Conservation (phyloP, 2,888 invertebrate species). For the Bombyx huttoni region DNA sequence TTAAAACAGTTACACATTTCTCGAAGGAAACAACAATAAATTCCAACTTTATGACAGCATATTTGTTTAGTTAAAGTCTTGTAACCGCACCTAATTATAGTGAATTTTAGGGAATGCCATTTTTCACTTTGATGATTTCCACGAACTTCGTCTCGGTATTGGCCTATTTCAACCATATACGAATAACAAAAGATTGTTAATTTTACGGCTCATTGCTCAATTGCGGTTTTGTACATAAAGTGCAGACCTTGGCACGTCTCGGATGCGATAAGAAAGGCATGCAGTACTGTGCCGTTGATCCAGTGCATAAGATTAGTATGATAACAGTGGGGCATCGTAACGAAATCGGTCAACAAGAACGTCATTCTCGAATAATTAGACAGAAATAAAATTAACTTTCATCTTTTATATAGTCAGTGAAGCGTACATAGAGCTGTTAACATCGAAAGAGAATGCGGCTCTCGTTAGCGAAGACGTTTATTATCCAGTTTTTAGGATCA, state of each 20-base stretch:
- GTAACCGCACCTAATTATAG: not conserved
- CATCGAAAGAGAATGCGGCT: not conserved
- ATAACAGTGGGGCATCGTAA: conserved; percentile 23
- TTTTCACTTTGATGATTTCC: not conserved
- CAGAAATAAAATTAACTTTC: not conserved
- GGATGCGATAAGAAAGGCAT: conserved; percentile 37
- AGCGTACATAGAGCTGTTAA: no score
- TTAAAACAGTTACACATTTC: not conserved
- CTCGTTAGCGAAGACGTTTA: not conserved
- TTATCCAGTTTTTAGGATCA: not conserved
- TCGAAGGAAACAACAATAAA: conserved; percentile 11
- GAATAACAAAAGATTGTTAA: not conserved
- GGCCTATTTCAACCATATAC: not conserved
- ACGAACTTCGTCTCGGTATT: not conserved
- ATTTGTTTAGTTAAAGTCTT: not conserved
- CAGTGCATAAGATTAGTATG: conserved; percentile 43
- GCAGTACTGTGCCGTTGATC: conserved; percentile 17
- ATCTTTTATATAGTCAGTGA: not conserved
- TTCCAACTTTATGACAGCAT: conserved; percentile 7
- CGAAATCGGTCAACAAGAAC: conserved; percentile 20
- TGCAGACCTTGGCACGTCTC: conserved; percentile 33
- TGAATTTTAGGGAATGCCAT: not conserved
- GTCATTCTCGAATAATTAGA: not conserved
- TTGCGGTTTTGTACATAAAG: not conserved
- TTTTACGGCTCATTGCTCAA: not conserved